Evolutionary conservation across 1,140 invertebrate genomes (phyloP), one percentile per base, ranked within the genome.

Genomic region (Druon quercuslanigerum): DNA sequence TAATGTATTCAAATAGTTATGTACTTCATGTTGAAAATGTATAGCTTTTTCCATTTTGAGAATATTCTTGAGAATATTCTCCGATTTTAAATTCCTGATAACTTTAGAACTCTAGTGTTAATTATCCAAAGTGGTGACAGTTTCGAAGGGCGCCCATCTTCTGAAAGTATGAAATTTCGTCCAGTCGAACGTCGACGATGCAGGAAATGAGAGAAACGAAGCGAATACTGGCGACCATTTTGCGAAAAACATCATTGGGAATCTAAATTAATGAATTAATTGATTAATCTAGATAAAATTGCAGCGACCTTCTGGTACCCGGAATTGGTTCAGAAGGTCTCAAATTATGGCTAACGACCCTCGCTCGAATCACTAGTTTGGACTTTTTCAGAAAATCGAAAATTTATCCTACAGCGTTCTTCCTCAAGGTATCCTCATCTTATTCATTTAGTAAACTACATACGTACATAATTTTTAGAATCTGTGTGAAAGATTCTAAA

Each of bases 71-170:
- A 33, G 25, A 46, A 46, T 46, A 9, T 46, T 46, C 40, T 11
- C 40, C 40, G 40, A 46, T 46, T 46, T 46, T 11, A 46, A 40
- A 40, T 7, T 3, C 14, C 12, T 0, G 3, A 66, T 40, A 66
- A 40, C 14, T 14, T 40, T 5, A 66, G 40, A 66, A 66, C 16
- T 12, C 14, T 14, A 3, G 6, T 13, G 33, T 40, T 46, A 14
- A 12, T 56, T 40, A 71, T 73, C 17, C 74, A 79, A 79, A 79
- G n/a, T 78, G 77, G 50, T 56, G 51, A 76, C 73, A 76, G 46
- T 57, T 51, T 79, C 51, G 33, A 33, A 33, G 25, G 25, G 2
- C 16, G 16, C 33, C 57, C 19, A 66, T 66, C 20, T 66, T 66
- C 33, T 66, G 20, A 66, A 66, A 66, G 57, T 66, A 54, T 19